A percentile compares a stretch with the other conserved stretches of the same genome.
These are phyloP conservation scores for Pipa parva DNA, from an alignment of 2,113 vertebrate genomes.

Conservation along the genomic window DNA sequence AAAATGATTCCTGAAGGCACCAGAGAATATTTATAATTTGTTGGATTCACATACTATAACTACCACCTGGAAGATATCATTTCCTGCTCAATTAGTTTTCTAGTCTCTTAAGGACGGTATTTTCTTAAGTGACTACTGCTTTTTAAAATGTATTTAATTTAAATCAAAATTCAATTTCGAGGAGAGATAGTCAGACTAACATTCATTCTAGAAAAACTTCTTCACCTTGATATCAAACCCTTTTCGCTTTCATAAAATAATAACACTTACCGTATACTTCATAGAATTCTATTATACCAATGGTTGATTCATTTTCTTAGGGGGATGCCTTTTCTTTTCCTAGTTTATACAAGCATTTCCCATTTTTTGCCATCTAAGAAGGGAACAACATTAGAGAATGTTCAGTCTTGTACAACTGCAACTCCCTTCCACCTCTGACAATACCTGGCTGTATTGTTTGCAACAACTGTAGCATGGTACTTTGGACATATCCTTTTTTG, in stretches of 20 bases:
- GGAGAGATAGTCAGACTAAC: constrained; percentile 1
- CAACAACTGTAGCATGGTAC: too few relatives aligned
- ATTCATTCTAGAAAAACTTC: not conserved
- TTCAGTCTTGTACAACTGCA: not conserved
- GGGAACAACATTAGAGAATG: too few relatives aligned
- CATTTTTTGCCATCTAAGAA: too few relatives aligned
- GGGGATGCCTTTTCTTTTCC: too few relatives aligned
- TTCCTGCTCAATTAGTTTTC: constrained; percentile 37
- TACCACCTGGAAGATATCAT: constrained; percentile 41
- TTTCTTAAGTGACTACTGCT: constrained; percentile 18
- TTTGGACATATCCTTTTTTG: too few relatives aligned
- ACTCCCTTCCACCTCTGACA: too few relatives aligned
- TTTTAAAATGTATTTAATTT: constrained; percentile 21
- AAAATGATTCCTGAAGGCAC: constrained; percentile 18
- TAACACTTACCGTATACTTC: too few relatives aligned
- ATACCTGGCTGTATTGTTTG: too few relatives aligned
- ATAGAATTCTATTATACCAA: too few relatives aligned
- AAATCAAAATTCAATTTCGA: constrained; percentile 19
- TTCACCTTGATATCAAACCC: not conserved
- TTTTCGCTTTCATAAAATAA: not conserved
- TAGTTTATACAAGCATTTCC: too few relatives aligned
- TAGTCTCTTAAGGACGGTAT: constrained; percentile 16
- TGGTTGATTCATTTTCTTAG: too few relatives aligned
- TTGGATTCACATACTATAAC: constrained; percentile 30
- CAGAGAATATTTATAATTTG: constrained; percentile 41